These are phyloP conservation scores for Salarias fasciatus DNA, from an alignment of 2,797 vertebrate species.

Conservation along the genomic window DNA sequence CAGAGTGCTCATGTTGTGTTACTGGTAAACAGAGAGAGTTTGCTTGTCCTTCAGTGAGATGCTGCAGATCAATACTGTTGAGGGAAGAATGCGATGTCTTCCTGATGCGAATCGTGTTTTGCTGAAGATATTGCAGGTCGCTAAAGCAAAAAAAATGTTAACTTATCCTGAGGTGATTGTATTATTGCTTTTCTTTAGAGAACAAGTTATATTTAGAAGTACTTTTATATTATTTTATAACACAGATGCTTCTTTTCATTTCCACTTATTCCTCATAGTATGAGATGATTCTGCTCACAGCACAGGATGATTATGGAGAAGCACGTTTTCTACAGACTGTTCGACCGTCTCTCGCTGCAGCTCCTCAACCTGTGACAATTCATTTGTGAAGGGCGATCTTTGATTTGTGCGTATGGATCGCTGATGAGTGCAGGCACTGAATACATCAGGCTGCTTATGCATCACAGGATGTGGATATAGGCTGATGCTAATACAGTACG, in stretches of 20 bases:
- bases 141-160: neutral
- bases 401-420: no score
- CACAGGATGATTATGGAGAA: neutral
- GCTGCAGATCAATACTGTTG: constrained; percentile 27
- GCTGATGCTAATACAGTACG: no score
- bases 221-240: neutral
- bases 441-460: no score
- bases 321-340: no score
- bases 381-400: no score
- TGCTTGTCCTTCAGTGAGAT: constrained; percentile 16
- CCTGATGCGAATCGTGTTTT: neutral
- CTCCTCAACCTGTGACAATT: no score
- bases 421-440: no score
- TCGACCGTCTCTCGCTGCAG: neutral
- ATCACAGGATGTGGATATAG: no score
- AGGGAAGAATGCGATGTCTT: constrained; percentile 17
- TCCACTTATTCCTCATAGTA: neutral
- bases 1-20: constrained; percentile 8
- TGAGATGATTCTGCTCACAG: neutral
- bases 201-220: neutral
- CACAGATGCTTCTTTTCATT: neutral
- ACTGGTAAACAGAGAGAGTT: constrained; percentile 1
- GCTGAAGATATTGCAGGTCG: neutral
- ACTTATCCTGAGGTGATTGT: no score
- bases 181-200: neutral